A percentile compares a stretch with the other conserved stretches of the same genome.
Evolutionary conservation across 2,888 invertebrate genomes (phyloP).

Genomic region (Trisateles emortualis): DNA sequence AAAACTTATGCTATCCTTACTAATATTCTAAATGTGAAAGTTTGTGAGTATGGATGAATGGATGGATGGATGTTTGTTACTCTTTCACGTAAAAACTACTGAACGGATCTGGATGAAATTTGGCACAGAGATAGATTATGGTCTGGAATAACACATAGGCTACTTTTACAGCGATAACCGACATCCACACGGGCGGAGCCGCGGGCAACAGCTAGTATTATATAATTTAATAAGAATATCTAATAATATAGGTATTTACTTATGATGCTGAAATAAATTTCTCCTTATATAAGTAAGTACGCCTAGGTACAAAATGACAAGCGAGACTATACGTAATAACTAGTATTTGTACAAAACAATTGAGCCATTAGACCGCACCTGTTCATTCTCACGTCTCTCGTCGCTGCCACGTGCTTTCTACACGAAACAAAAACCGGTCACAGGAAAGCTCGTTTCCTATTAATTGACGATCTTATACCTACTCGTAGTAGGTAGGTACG

Average conservation of each 20-base stretch:
- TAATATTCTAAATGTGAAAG: no score
- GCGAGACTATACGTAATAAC: not conserved
- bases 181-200: no score
- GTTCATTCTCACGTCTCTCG: slow-evolving; percentile 17
- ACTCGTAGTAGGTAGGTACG: no score
- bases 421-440: slow-evolving; percentile 11
- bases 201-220: no score
- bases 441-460: not conserved
- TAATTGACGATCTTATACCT: not conserved
- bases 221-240: not conserved
- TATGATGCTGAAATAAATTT: not conserved
- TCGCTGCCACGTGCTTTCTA: slow-evolving; percentile 31
- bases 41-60: no score
- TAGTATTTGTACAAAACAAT: slow-evolving; percentile 8
- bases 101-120: no score
- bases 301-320: not conserved
- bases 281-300: not conserved
- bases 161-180: no score
- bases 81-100: no score
- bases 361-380: slow-evolving; percentile 1
- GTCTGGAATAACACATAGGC: no score
- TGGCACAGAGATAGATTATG: no score
- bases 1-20: no score
- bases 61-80: no score
- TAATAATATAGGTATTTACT: not conserved